phyloP scores from a whole-genome alignment of 2,888 invertebrate species.

The Erannis defoliaria region DNA sequence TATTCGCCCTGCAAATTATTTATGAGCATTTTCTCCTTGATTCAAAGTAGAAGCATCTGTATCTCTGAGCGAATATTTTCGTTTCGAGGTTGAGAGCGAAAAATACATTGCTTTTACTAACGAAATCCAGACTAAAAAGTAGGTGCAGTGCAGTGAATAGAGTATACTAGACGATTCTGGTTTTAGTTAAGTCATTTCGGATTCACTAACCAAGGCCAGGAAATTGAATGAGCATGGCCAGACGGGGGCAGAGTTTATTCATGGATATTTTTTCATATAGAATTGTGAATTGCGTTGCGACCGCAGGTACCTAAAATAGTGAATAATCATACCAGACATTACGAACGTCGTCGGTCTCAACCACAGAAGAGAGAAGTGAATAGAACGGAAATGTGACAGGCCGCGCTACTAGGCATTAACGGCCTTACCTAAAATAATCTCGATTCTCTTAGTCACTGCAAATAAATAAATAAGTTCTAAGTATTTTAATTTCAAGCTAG shows the following conservation, averaged over 20 bases:
- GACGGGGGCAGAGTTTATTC: constrained; percentile 10
- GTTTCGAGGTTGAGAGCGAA: background rate
- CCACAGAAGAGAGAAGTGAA: too few species aligned
- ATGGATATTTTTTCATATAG: background rate
- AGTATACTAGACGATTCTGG: constrained; percentile 25
- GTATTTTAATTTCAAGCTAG: too few species aligned
- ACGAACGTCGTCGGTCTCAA: too few species aligned
- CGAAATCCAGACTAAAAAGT: constrained; percentile 11
- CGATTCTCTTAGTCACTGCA: too few species aligned
- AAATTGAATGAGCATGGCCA: constrained; percentile 16
- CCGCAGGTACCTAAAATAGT: background rate
- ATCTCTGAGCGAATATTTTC: background rate
- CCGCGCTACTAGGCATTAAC: too few species aligned
- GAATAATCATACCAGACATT: background rate
- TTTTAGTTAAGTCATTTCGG: constrained; percentile 4
- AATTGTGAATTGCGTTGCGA: background rate
- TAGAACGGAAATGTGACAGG: too few species aligned
- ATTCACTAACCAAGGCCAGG: constrained; percentile 5
- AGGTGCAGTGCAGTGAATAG: background rate
- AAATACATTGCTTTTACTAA: background rate
- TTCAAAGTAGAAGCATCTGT: constrained; percentile 4
- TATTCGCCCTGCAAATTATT: background rate
- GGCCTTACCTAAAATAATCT: too few species aligned
- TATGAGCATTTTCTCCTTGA: background rate
- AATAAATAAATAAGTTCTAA: too few species aligned